Percentiles rank a stretch among this genome's conserved stretches.
phyloP scores from a whole-genome alignment of 2,888 invertebrate genomes.

The Lymantria monacha region DNA sequence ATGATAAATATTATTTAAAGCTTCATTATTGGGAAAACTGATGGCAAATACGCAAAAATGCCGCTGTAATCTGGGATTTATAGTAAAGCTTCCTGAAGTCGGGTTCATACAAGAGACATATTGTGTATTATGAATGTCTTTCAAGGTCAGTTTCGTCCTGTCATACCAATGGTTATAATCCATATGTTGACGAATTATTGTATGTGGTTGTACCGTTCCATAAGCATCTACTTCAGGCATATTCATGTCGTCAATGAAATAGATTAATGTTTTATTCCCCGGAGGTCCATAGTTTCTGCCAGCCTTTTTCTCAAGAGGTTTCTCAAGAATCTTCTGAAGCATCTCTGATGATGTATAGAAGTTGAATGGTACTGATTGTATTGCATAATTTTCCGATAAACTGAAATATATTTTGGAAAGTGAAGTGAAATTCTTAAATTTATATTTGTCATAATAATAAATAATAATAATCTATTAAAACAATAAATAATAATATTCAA shows the following conservation, averaged over 20 bases:
- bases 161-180: constrained; percentile 97
- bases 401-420: constrained; percentile 49
- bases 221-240: constrained; percentile 96
- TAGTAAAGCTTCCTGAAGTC: constrained; percentile 97
- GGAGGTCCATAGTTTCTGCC: constrained; percentile 97
- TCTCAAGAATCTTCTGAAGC: constrained; percentile 95
- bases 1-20: constrained; percentile 93
- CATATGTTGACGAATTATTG: constrained; percentile 95
- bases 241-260: constrained; percentile 98
- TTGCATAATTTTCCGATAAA: constrained; percentile 92
- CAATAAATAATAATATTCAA: too few relatives aligned
- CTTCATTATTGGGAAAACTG: constrained; percentile 90
- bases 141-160: constrained; percentile 91
- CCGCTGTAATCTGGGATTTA: constrained; percentile 95
- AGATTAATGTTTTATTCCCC: constrained; percentile 95
- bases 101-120: constrained; percentile 99
- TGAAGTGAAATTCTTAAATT: not conserved
- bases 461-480: constrained; percentile 1
- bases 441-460: not conserved
- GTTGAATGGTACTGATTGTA: constrained; percentile 97
- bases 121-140: constrained; percentile 98
- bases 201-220: constrained; percentile 98
- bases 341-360: constrained; percentile 97
- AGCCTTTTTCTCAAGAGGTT: constrained; percentile 97
- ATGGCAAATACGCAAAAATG: constrained; percentile 95